phyloP scores from a whole-genome alignment of 2,888 invertebrate genomes.

The Onthophagus sagittarius region DNA sequence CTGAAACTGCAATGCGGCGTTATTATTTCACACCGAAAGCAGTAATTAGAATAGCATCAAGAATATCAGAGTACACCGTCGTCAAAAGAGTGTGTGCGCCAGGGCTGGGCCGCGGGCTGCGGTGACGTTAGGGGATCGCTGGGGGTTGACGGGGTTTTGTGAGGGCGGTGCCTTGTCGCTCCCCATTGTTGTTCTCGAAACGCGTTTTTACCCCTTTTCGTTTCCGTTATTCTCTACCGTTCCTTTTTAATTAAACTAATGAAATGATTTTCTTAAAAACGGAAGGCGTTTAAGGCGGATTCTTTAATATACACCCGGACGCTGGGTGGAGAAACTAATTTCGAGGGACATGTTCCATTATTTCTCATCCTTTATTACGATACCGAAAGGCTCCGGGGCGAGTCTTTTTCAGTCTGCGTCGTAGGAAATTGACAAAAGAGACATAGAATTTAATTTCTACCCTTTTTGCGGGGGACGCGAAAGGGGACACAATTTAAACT shows the following conservation, averaged over 20 bases:
- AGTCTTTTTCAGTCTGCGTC: not conserved
- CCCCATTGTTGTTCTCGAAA: not conserved
- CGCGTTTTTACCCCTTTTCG: not conserved
- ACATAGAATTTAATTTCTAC: slow-evolving; percentile 8
- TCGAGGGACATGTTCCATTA: not conserved
- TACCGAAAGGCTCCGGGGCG: not conserved
- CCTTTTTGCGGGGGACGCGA: not conserved
- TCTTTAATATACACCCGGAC: not conserved
- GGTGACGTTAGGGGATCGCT: not conserved
- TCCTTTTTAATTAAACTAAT: slow-evolving; percentile 12
- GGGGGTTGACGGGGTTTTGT: not conserved
- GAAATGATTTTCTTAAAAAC: slow-evolving; percentile 7
- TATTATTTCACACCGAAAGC: slow-evolving; percentile 27
- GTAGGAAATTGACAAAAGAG: not conserved
- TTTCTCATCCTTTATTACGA: not conserved
- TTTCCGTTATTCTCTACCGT: not conserved
- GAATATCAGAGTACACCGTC: slow-evolving; percentile 27
- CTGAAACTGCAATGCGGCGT: slow-evolving; percentile 27
- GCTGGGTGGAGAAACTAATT: not conserved
- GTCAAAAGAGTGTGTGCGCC: slow-evolving; percentile 27
- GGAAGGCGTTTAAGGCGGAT: not conserved
- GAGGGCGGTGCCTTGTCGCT: not conserved
- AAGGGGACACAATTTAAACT: not conserved
- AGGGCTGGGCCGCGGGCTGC: not conserved
- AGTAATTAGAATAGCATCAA: slow-evolving; percentile 26